Conservation (phyloP, 1,140 invertebrate genomes). For the Andrena cerasifolii region DNA sequence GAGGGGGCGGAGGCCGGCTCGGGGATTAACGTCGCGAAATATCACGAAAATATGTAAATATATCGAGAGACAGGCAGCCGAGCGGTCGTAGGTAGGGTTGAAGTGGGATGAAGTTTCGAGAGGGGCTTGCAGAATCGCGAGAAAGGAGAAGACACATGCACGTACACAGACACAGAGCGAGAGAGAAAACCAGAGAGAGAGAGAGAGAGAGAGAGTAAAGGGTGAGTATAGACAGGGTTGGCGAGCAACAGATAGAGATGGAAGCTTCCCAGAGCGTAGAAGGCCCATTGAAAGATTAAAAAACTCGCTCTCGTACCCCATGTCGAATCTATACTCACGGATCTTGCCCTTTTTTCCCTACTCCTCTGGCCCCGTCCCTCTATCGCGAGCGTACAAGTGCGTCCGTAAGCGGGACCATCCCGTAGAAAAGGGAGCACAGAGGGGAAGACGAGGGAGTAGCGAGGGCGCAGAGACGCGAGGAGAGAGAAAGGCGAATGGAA, state of each 20-base stretch:
- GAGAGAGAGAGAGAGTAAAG: too few species aligned
- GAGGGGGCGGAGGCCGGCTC: slow-evolving; percentile 50
- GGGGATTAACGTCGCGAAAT: slow-evolving; percentile 74
- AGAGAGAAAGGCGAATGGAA: neutral
- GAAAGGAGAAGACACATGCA: slow-evolving; percentile 13
- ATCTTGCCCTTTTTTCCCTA: slow-evolving; percentile 36
- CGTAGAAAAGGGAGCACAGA: slow-evolving; percentile 22
- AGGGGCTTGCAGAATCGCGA: slow-evolving; percentile 55
- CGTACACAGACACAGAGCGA: neutral
- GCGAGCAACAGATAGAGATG: slow-evolving; percentile 4
- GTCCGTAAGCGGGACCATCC: slow-evolving; percentile 55
- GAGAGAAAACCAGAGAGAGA: neutral
- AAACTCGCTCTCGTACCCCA: slow-evolving; percentile 67
- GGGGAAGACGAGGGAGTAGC: slow-evolving; percentile 7
- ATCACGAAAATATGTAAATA: slow-evolving; percentile 78
- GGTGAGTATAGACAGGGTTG: slow-evolving; percentile 15
- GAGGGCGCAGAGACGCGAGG: too few species aligned
- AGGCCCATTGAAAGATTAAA: slow-evolving; percentile 71
- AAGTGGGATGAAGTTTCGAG: slow-evolving; percentile 68
- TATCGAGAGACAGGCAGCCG: slow-evolving; percentile 71
- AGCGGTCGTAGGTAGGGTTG: slow-evolving; percentile 56
- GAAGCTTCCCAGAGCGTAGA: slow-evolving; percentile 58
- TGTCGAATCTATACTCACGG: slow-evolving; percentile 65
- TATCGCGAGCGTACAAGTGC: slow-evolving; percentile 38
- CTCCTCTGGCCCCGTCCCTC: neutral